These are phyloP conservation scores for Oopsacas minuta DNA, from an alignment of 37 sponge, comb jelly and placozoan species.

Conservation along the genomic window DNA sequence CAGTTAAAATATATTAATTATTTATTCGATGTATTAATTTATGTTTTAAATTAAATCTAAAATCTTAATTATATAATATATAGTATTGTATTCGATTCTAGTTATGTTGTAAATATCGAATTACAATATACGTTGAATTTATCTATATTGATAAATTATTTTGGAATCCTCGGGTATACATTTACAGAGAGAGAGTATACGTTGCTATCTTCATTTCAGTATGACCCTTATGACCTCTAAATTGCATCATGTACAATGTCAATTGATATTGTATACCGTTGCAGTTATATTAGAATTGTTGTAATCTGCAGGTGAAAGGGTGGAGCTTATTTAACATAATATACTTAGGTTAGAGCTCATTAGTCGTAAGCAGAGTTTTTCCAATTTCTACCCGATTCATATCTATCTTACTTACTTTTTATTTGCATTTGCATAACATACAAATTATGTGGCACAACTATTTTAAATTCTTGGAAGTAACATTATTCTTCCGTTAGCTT, in stretches of 20 bases:
- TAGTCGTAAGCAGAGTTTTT: too few relatives aligned
- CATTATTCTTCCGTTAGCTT: too few relatives aligned
- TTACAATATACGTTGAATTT: not conserved
- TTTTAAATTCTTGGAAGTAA: too few relatives aligned
- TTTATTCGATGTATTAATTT: not conserved
- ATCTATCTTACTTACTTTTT: too few relatives aligned
- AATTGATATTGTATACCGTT: not conserved
- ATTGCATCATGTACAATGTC: not conserved
- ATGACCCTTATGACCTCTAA: not conserved
- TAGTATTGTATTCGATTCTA: not conserved
- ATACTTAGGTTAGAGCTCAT: too few relatives aligned
- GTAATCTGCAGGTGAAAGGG: not conserved
- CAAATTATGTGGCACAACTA: too few relatives aligned
- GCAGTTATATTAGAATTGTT: not conserved
- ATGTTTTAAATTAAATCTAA: not conserved
- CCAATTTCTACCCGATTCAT: too few relatives aligned
- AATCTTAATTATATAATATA: not conserved
- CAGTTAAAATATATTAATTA: not conserved
- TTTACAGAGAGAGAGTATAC: too few relatives aligned
- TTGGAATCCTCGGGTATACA: too few relatives aligned
- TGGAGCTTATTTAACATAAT: not conserved
- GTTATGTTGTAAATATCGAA: not conserved
- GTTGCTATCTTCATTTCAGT: not conserved
- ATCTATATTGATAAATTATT: too few relatives aligned
- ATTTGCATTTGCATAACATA: too few relatives aligned